These are phyloP conservation scores for Quadroppia sp. DNA, from an alignment of 2,888 invertebrate species.

Conservation along the genomic window DNA sequence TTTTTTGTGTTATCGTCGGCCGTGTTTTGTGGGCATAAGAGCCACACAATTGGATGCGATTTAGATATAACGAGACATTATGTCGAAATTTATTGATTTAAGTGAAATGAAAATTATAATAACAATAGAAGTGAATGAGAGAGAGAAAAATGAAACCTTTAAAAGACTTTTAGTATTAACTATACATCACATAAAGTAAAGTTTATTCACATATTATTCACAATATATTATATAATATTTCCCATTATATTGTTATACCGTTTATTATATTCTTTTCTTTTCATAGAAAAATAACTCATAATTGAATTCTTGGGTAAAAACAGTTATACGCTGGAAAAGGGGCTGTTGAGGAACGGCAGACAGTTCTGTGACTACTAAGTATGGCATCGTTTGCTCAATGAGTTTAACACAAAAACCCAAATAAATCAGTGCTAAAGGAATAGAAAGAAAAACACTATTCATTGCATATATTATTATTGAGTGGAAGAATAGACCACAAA, in stretches of 20 bases:
- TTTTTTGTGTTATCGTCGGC: too few species aligned
- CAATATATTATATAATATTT: neutral
- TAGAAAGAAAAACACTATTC: neutral
- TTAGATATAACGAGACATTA: neutral
- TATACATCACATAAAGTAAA: neutral
- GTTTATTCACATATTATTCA: neutral
- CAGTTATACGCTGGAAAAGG: too few species aligned
- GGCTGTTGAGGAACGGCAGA: neutral
- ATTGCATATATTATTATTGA: neutral
- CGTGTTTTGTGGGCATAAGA: too few species aligned
- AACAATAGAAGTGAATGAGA: neutral
- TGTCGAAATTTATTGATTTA: constrained; percentile 15
- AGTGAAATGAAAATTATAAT: constrained; percentile 16
- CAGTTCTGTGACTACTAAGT: neutral
- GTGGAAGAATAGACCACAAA: neutral
- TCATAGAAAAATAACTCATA: constrained; percentile 7
- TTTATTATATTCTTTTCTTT: neutral
- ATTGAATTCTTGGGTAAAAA: neutral
- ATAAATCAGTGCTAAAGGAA: constrained; percentile 2
- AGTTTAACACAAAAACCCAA: neutral
- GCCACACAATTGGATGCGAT: neutral
- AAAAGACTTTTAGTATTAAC: neutral
- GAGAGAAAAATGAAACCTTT: neutral
- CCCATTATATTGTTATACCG: neutral
- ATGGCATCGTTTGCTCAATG: neutral